Percentiles rank a stretch among this genome's conserved stretches.
These are phyloP conservation scores for Apodemia mormo DNA, from an alignment of 2,888 invertebrate genomes.

Conservation along the genomic window DNA sequence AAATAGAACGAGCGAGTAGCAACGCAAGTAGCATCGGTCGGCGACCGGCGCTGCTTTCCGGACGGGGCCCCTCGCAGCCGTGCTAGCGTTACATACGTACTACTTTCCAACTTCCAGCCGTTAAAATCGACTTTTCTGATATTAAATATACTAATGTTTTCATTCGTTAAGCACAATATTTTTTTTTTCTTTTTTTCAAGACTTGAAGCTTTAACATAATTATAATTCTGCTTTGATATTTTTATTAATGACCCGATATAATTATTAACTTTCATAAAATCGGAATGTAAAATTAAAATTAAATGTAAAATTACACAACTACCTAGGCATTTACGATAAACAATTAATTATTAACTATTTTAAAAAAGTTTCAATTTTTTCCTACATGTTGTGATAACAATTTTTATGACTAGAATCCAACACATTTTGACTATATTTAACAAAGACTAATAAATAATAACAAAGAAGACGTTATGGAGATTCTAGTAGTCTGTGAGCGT, in stretches of 20 bases:
- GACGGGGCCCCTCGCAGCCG: constrained; percentile 43
- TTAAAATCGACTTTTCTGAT: neutral
- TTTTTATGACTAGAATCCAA: neutral
- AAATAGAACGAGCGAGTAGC: constrained; percentile 75
- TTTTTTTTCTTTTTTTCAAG: neutral
- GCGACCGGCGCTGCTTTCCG: constrained; percentile 53
- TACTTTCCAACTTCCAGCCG: constrained; percentile 29
- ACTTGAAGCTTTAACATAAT: neutral
- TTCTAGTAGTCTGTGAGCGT: constrained; percentile 29
- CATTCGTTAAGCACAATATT: neutral
- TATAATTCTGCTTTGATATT: neutral
- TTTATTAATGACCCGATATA: neutral
- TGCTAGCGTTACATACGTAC: constrained; percentile 41
- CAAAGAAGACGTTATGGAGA: neutral
- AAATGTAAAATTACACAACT: neutral
- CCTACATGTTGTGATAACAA: neutral
- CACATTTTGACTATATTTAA: neutral
- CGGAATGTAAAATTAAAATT: neutral
- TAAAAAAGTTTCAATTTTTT: neutral
- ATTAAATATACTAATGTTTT: neutral
- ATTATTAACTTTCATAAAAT: neutral
- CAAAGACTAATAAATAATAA: neutral
- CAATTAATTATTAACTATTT: neutral
- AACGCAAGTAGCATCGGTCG: constrained; percentile 67
- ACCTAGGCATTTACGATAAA: neutral